A percentile compares a stretch with the other conserved stretches of the same genome.
Evolutionary conservation across 2,888 invertebrate genomes (phyloP).

Genomic region (Ennomos quercinarius): DNA sequence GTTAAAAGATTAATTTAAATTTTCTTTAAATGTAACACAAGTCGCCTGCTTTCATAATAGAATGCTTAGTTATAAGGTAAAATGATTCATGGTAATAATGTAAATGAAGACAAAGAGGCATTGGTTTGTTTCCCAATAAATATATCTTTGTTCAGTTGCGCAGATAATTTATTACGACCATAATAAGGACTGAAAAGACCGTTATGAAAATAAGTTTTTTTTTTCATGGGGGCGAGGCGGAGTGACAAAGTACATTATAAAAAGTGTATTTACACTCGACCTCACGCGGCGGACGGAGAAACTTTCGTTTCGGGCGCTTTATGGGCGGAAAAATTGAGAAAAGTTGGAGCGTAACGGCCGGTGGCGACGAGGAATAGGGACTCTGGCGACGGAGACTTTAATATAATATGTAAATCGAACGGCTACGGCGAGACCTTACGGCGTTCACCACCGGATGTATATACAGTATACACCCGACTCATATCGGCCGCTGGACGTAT

Average conservation of each 20-base stretch:
- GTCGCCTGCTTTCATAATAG: background rate
- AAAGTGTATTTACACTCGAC: conserved; percentile 84
- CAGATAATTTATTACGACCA: conserved; percentile 24
- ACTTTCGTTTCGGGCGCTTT: conserved; percentile 82
- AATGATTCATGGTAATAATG: background rate
- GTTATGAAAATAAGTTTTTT: conserved; percentile 70
- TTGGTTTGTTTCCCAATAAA: background rate
- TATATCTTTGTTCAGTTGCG: conserved; percentile 7
- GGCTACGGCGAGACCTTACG: conserved; percentile 76
- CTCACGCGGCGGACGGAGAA: conserved; percentile 78
- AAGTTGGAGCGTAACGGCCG: conserved; percentile 84
- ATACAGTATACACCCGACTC: conserved; percentile 75
- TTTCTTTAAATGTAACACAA: background rate
- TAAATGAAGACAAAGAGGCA: conserved; percentile 10
- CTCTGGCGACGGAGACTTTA: conserved; percentile 74
- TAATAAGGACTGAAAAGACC: conserved; percentile 41
- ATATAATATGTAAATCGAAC: conserved; percentile 85
- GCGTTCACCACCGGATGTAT: conserved; percentile 64
- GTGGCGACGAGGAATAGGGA: conserved; percentile 73
- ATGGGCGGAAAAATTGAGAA: conserved; percentile 85
- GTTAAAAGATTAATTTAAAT: conserved; percentile 1
- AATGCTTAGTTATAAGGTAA: background rate
- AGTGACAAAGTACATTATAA: conserved; percentile 83
- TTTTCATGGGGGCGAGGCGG: conserved; percentile 65
- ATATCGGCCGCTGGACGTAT: conserved; percentile 78